Percentiles rank a stretch among this genome's conserved stretches.
phyloP scores from a whole-genome alignment of 2,888 invertebrate genomes.

The Pyrrhia umbra region DNA sequence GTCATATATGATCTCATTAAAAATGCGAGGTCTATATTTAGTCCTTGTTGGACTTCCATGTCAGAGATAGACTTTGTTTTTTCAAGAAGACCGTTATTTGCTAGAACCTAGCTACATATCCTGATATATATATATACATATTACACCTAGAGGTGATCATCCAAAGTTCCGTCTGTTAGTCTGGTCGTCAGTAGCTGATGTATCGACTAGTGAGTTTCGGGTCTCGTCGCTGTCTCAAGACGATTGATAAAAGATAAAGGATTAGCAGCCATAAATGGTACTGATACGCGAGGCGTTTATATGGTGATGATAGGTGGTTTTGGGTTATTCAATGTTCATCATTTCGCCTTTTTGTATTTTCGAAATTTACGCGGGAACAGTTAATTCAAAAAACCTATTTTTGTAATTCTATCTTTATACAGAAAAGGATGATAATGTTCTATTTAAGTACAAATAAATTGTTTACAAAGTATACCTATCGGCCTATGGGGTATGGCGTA shows the following conservation, averaged over 20 bases:
- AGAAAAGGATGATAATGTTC: slow-evolving; percentile 44
- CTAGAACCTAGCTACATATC: too few species aligned
- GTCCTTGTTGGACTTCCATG: not conserved
- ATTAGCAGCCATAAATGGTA: not conserved
- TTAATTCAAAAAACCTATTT: slow-evolving; percentile 50
- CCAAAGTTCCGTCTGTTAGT: not conserved
- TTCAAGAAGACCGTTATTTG: too few species aligned
- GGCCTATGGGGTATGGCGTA: slow-evolving; percentile 60
- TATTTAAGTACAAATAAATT: slow-evolving; percentile 62
- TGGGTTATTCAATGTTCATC: too few species aligned
- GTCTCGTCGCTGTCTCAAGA: too few species aligned
- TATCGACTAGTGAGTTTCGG: too few species aligned
- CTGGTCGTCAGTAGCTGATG: not conserved
- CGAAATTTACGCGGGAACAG: not conserved
- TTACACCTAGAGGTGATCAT: too few species aligned
- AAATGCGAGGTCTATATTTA: too few species aligned
- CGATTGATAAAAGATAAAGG: not conserved
- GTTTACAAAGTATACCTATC: slow-evolving; percentile 41
- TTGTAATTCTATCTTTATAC: slow-evolving; percentile 64
- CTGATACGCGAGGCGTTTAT: too few species aligned
- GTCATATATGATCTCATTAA: too few species aligned
- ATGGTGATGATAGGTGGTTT: not conserved
- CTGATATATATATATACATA: too few species aligned
- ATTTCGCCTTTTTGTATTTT: not conserved
- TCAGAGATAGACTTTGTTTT: not conserved